Conservation (phyloP, 2,888 invertebrate genomes). For the Parthenolecanium corni region DNA sequence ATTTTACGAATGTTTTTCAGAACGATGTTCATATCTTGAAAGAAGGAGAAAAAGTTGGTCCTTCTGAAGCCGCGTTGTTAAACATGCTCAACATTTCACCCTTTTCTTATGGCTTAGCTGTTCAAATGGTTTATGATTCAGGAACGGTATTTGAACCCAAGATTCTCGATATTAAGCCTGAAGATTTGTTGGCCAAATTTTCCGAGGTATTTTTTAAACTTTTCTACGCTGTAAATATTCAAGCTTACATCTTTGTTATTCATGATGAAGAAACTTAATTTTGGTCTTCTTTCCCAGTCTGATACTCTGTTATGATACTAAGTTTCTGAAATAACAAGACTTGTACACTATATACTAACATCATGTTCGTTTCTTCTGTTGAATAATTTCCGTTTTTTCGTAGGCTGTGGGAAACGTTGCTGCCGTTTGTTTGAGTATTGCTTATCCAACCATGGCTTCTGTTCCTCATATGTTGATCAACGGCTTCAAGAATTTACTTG, state of each 20-base stretch:
- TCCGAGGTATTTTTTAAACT: constrained; percentile 49
- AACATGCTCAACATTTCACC: constrained; percentile 99
- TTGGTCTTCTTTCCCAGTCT: constrained; percentile 21
- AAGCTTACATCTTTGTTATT: neutral
- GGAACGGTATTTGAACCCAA: constrained; percentile 95
- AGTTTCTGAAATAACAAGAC: neutral
- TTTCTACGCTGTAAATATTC: neutral
- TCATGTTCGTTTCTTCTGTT: neutral
- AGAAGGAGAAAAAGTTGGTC: constrained; percentile 95
- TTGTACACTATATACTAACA: no score
- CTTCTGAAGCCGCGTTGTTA: constrained; percentile 93
- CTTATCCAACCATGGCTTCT: constrained; percentile 93
- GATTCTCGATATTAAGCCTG: constrained; percentile 95
- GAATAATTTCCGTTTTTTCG: neutral
- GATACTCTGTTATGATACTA: neutral
- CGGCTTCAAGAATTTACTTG: constrained; percentile 95
- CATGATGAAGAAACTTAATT: neutral
- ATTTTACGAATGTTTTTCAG: constrained; percentile 35
- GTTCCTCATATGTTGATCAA: constrained; percentile 95
- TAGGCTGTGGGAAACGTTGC: constrained; percentile 89
- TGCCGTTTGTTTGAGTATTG: constrained; percentile 79
- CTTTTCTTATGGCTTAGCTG: constrained; percentile 93
- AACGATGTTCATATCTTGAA: constrained; percentile 84
- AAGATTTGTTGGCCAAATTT: constrained; percentile 84
- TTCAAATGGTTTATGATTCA: constrained; percentile 95